Evolutionary conservation across 2,888 invertebrate genomes (phyloP).

Genomic region (Alloscopus bannaensis): DNA sequence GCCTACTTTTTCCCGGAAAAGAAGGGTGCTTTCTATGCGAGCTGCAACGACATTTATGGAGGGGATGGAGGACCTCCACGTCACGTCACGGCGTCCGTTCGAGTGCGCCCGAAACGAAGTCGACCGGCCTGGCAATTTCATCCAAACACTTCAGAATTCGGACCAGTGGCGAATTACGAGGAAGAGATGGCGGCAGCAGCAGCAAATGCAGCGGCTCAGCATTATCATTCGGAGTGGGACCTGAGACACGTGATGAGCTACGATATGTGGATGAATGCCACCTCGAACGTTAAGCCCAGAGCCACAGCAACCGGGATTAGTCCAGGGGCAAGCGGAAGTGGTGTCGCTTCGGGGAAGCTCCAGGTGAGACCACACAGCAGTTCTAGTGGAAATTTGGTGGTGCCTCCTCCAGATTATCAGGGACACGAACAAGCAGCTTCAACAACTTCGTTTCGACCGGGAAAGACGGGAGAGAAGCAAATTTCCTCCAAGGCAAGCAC

Average conservation of each 20-base stretch:
- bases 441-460: conserved; percentile 31
- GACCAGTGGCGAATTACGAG: conserved; percentile 71
- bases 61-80: conserved; percentile 47
- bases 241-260: conserved; percentile 71
- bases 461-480: neutral
- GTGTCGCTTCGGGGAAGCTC: conserved; percentile 13
- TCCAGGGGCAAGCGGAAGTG: conserved; percentile 10
- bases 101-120: conserved; percentile 70
- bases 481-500: conserved; percentile 6
- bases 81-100: conserved; percentile 70
- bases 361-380: conserved; percentile 33
- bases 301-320: neutral
- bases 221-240: conserved; percentile 73
- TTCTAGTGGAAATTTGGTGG: conserved; percentile 30
- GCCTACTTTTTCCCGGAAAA: conserved; percentile 72
- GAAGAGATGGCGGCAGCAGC: conserved; percentile 54
- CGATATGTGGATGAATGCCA: conserved; percentile 70
- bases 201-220: conserved; percentile 28
- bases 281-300: conserved; percentile 61
- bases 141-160: conserved; percentile 68
- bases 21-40: conserved; percentile 69
- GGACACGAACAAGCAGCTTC: neutral
- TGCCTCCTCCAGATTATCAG: conserved; percentile 49
- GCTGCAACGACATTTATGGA: conserved; percentile 70
- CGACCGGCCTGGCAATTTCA: conserved; percentile 70